Evolutionary conservation across 2,888 invertebrate genomes (phyloP).

Genomic region (Lacanobia oleracea): DNA sequence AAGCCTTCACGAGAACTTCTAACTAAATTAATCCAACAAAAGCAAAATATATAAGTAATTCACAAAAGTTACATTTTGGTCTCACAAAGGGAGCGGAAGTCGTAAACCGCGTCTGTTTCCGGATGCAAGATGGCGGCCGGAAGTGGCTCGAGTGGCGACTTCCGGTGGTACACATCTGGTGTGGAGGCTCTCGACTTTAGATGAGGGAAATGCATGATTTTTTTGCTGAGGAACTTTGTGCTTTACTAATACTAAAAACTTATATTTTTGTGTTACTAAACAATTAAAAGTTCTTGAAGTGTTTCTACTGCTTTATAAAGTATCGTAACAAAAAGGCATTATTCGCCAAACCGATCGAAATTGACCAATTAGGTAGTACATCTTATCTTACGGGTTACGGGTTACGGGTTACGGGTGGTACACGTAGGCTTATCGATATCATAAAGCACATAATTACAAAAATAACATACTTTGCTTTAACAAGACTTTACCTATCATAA

Average conservation of each 20-base stretch:
- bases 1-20: not conserved
- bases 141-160: slow-evolving; percentile 80
- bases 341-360: no score
- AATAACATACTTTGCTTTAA: not conserved
- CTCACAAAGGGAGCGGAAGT: slow-evolving; percentile 82
- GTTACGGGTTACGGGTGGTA: no score
- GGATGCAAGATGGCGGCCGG: slow-evolving; percentile 86
- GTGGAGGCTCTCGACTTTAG: slow-evolving; percentile 67
- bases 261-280: not conserved
- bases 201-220: slow-evolving; percentile 61
- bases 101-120: slow-evolving; percentile 81
- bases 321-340: no score
- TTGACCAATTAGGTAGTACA: no score
- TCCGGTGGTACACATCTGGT: slow-evolving; percentile 82
- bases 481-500: not conserved
- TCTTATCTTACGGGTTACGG: no score
- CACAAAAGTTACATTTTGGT: slow-evolving; percentile 68
- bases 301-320: not conserved
- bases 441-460: no score
- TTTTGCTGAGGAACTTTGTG: slow-evolving; percentile 20
- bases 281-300: not conserved
- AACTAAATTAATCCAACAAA: slow-evolving; percentile 50
- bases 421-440: no score
- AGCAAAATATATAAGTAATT: slow-evolving; percentile 59
- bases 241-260: not conserved